Percentiles rank a stretch among this genome's conserved stretches.
These are phyloP conservation scores for Sturmia bella DNA, from an alignment of 2,888 invertebrate genomes.

Conservation along the genomic window DNA sequence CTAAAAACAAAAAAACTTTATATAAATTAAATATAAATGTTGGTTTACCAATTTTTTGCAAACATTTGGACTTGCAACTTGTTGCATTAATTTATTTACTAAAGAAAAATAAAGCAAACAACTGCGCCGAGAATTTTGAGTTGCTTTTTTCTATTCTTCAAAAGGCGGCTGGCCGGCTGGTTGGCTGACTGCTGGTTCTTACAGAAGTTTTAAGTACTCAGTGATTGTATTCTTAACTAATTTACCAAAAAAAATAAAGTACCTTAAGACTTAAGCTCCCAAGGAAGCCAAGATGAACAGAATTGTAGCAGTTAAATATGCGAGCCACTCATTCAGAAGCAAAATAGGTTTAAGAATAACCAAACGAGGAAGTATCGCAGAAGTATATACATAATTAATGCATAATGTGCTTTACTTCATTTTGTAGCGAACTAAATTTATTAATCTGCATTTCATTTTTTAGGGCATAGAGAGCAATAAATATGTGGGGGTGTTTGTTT, in stretches of 20 bases:
- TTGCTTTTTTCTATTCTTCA: neutral
- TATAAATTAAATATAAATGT: conserved; percentile 37
- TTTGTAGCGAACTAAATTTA: no score
- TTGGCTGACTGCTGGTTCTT: no score
- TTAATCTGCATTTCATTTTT: no score
- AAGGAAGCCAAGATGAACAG: neutral
- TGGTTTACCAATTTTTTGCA: conserved; percentile 17
- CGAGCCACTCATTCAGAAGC: no score
- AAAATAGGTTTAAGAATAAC: no score
- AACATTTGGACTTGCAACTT: conserved; percentile 36
- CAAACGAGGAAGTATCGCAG: no score
- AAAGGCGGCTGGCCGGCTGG: neutral
- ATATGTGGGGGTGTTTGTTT: no score
- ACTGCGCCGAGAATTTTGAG: conserved; percentile 29
- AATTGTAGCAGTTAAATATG: no score
- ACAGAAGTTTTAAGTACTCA: conserved; percentile 9
- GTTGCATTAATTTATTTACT: conserved; percentile 49
- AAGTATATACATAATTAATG: no score
- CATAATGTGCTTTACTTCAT: no score
- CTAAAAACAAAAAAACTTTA: conserved; percentile 40
- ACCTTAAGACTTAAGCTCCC: neutral
- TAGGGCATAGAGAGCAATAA: no score
- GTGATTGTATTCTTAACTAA: neutral
- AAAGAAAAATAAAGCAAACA: conserved; percentile 5
- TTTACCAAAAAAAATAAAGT: conserved; percentile 6